Conservation (phyloP, 2,888 invertebrate genomes). For the Plebejus anna region DNA sequence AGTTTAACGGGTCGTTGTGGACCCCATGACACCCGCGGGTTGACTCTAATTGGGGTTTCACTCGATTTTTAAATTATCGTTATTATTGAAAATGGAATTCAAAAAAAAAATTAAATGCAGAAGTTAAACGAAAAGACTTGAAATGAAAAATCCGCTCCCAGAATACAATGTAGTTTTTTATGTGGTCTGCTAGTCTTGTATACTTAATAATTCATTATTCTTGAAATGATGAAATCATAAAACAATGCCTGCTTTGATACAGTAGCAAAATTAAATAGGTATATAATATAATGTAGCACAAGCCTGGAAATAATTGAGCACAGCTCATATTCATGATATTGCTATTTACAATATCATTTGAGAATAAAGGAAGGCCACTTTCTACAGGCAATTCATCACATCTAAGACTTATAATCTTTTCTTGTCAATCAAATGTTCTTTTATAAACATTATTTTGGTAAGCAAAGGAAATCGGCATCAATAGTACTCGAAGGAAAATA, state of each 20-base stretch:
- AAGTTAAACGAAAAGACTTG: neutral
- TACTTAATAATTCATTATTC: too few relatives aligned
- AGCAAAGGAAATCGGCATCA: constrained; percentile 11
- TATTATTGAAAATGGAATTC: neutral
- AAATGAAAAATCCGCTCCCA: too few relatives aligned
- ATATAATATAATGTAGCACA: too few relatives aligned
- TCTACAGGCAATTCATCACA: neutral
- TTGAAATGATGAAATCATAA: neutral
- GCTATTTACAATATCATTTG: neutral
- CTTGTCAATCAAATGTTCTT: neutral
- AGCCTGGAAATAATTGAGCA: neutral
- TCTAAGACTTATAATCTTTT: neutral
- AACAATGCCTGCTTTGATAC: neutral
- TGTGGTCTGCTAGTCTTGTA: neutral
- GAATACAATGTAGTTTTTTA: neutral
- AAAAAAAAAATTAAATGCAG: neutral
- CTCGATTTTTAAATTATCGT: neutral
- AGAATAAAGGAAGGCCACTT: neutral
- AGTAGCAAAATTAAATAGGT: neutral
- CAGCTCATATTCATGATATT: neutral
- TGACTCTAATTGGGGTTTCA: neutral
- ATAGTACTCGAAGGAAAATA: constrained; percentile 22
- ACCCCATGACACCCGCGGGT: constrained; percentile 1
- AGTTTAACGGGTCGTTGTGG: constrained; percentile 14
- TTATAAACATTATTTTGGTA: neutral